phyloP scores from a whole-genome alignment of 1,140 invertebrate genomes.

The Cherax quadricarinatus region DNA sequence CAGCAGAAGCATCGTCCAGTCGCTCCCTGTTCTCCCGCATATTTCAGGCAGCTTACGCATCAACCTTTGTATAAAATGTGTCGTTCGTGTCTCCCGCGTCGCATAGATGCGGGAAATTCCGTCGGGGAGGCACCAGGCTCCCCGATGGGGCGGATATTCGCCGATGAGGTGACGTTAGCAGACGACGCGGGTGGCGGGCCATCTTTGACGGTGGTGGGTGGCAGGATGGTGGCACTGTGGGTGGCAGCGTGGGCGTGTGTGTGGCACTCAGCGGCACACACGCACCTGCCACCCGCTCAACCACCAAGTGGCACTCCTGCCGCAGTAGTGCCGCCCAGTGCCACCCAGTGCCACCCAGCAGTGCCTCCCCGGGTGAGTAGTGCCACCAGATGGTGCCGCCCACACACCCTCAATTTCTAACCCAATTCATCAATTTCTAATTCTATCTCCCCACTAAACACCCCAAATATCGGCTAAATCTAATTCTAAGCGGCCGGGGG shows the following conservation, averaged over 20 bases:
- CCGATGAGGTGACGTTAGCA: constrained; percentile 61
- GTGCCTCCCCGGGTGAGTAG: constrained; percentile 43
- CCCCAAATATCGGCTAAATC: too few relatives aligned
- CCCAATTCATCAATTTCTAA: background rate
- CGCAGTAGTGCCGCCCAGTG: background rate
- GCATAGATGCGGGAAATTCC: constrained; percentile 52
- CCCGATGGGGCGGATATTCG: constrained; percentile 62
- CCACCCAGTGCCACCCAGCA: constrained; percentile 30
- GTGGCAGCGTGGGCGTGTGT: constrained; percentile 48
- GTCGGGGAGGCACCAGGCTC: constrained; percentile 30
- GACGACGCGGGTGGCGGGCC: constrained; percentile 60
- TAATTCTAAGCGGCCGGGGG: background rate
- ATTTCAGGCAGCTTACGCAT: constrained; percentile 39
- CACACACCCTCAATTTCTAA: background rate
- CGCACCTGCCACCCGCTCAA: constrained; percentile 26
- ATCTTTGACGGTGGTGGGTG: constrained; percentile 58
- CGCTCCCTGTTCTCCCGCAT: constrained; percentile 45
- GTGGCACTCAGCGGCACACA: constrained; percentile 53
- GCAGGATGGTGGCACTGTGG: constrained; percentile 28
- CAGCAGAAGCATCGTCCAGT: constrained; percentile 48
- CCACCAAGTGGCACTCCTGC: background rate
- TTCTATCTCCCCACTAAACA: background rate
- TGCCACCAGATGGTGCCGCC: constrained; percentile 45
- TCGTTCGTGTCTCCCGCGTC: constrained; percentile 42
- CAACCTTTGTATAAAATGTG: constrained; percentile 55